Percentiles rank a stretch among this genome's conserved stretches.
These are phyloP conservation scores for Thelaira solivaga DNA, from an alignment of 2,888 invertebrate genomes.

Conservation along the genomic window DNA sequence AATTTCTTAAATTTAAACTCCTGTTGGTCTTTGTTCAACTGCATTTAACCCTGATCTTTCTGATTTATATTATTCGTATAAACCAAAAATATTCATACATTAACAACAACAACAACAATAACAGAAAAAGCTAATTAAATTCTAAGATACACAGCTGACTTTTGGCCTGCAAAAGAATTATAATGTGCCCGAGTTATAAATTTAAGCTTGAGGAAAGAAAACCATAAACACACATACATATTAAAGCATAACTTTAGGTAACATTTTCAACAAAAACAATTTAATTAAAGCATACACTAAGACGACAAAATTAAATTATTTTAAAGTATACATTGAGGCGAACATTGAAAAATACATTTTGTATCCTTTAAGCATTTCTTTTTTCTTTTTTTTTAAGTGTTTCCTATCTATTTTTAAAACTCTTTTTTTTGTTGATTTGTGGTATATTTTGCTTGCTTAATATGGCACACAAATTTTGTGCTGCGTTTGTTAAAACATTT, in stretches of 20 bases:
- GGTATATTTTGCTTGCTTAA: not conserved
- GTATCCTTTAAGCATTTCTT: too few species aligned
- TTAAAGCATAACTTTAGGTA: not conserved
- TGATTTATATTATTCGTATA: not conserved
- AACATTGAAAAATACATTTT: too few species aligned
- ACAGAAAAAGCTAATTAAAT: slow-evolving; percentile 48
- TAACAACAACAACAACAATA: not conserved
- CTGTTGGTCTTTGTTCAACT: not conserved
- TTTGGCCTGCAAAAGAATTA: slow-evolving; percentile 12
- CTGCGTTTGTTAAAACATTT: not conserved
- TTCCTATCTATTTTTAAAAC: not conserved
- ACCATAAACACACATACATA: not conserved
- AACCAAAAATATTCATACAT: not conserved
- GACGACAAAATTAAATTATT: too few species aligned
- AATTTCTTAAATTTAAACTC: too few species aligned
- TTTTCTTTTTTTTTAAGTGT: slow-evolving; percentile 9
- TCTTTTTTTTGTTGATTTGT: not conserved
- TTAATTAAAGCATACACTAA: too few species aligned
- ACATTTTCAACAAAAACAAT: not conserved
- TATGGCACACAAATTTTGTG: not conserved
- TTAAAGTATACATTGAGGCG: too few species aligned
- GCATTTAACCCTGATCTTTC: slow-evolving; percentile 41
- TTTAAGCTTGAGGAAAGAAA: slow-evolving; percentile 2
- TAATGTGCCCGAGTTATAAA: too few species aligned
- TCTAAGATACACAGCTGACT: slow-evolving; percentile 14